These are phyloP conservation scores for Labia minor DNA, from an alignment of 2,888 invertebrate species.

Conservation along the genomic window DNA sequence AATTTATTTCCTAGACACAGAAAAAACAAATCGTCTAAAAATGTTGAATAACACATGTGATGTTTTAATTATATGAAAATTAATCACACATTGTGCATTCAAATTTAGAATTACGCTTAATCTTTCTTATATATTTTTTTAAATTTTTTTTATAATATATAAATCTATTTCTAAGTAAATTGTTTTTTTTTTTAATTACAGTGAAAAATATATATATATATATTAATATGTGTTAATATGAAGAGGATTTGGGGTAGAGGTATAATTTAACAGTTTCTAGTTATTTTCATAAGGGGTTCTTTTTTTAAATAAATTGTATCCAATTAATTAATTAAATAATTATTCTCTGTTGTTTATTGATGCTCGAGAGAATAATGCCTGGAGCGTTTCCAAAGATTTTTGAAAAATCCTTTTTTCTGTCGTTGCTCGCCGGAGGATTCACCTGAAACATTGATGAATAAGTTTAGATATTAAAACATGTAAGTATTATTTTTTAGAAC, in stretches of 20 bases:
- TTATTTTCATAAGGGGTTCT: background rate
- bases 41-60: background rate
- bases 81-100: background rate
- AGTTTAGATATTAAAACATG: slow-evolving; percentile 21
- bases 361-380: slow-evolving; percentile 79
- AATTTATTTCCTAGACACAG: background rate
- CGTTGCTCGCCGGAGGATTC: slow-evolving; percentile 54
- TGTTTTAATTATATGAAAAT: background rate
- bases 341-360: slow-evolving; percentile 45
- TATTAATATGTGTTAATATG: slow-evolving; percentile 1
- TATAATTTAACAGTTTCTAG: background rate
- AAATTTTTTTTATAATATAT: background rate
- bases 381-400: slow-evolving; percentile 79
- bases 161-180: no score
- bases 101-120: slow-evolving; percentile 7
- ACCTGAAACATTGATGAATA: slow-evolving; percentile 45
- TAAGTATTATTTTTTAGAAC: slow-evolving; percentile 18
- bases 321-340: background rate
- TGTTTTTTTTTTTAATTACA: background rate
- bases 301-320: background rate
- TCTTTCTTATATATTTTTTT: background rate
- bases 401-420: slow-evolving; percentile 80
- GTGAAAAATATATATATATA: background rate
- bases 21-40: background rate
- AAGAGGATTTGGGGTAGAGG: background rate